These are phyloP conservation scores for Apodemia duryi DNA, from an alignment of 2,888 invertebrate genomes.

Conservation along the genomic window DNA sequence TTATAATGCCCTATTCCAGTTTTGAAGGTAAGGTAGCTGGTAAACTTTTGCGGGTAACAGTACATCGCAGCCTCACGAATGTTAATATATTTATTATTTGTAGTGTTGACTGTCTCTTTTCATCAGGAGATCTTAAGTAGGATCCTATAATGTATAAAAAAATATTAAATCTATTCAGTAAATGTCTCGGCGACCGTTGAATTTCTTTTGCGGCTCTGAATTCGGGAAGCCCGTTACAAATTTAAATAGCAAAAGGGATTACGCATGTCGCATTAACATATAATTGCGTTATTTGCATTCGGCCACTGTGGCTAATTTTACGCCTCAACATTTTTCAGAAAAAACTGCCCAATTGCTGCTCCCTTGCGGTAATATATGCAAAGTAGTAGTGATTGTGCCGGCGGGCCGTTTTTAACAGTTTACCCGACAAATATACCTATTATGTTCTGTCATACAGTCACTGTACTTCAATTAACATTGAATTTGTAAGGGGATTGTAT, in stretches of 20 bases:
- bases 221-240: constrained; percentile 50
- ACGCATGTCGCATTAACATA: constrained; percentile 71
- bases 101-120: too few relatives aligned
- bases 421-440: not conserved
- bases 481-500: too few relatives aligned
- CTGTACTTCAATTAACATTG: not conserved
- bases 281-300: constrained; percentile 74
- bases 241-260: constrained; percentile 57
- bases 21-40: too few relatives aligned
- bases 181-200: not conserved
- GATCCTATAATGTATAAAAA: too few relatives aligned
- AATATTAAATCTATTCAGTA: too few relatives aligned
- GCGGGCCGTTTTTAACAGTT: constrained; percentile 47
- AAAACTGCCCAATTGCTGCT: constrained; percentile 58
- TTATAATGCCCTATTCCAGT: too few relatives aligned
- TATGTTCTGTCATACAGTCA: not conserved
- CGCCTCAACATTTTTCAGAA: constrained; percentile 63
- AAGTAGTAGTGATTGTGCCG: constrained; percentile 64
- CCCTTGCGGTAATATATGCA: constrained; percentile 63
- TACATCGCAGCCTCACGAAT: too few relatives aligned
- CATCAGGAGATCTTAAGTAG: too few relatives aligned
- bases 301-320: constrained; percentile 58
- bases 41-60: too few relatives aligned
- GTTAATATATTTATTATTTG: too few relatives aligned
- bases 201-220: constrained; percentile 36